Evolutionary conservation across 1,140 invertebrate species (phyloP).

Genomic region (Cyphomyrmex costatus): DNA sequence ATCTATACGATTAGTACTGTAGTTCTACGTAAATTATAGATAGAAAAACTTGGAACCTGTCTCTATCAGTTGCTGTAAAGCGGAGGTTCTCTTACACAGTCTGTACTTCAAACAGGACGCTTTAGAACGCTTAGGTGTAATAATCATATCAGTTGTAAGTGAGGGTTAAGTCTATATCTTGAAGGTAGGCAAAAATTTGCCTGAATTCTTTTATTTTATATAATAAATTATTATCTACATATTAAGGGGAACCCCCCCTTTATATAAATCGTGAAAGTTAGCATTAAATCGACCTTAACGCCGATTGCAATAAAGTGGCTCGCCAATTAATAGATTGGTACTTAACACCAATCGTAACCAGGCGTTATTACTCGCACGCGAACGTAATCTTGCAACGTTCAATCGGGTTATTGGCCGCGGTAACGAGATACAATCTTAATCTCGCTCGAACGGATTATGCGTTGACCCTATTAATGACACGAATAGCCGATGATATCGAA

Average conservation of each 20-base stretch:
- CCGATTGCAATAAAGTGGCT: slow-evolving; percentile 6
- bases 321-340: slow-evolving; percentile 46
- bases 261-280: neutral
- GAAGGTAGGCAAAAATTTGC: too few species aligned
- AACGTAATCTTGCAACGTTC: slow-evolving; percentile 31
- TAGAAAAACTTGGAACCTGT: too few species aligned
- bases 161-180: too few species aligned
- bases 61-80: too few species aligned
- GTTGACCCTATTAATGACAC: slow-evolving; percentile 66
- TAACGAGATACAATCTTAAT: slow-evolving; percentile 56
- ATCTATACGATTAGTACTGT: too few species aligned
- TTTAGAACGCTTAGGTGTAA: too few species aligned
- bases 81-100: too few species aligned
- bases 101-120: too few species aligned
- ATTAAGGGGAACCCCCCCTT: neutral
- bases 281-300: neutral
- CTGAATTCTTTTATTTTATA: neutral
- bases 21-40: too few species aligned
- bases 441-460: slow-evolving; percentile 56
- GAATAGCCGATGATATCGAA: slow-evolving; percentile 20
- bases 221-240: neutral
- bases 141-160: too few species aligned
- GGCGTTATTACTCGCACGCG: slow-evolving; percentile 53
- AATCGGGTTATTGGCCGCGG: slow-evolving; percentile 46
- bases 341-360: slow-evolving; percentile 31